These are phyloP conservation scores for Sialis fuliginosa DNA, from an alignment of 2,888 invertebrate species.

Conservation along the genomic window DNA sequence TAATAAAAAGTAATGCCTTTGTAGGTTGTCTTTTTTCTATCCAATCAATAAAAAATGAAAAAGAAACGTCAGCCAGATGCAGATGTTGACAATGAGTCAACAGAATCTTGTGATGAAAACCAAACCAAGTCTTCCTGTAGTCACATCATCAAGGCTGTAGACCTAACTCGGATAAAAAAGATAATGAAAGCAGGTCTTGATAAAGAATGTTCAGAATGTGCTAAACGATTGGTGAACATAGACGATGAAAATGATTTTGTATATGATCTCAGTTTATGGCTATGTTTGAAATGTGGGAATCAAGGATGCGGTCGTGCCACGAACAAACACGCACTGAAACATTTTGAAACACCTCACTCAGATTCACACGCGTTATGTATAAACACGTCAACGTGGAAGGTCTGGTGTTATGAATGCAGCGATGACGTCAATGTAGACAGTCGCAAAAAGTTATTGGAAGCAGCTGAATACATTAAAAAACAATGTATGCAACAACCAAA, in stretches of 20 bases:
- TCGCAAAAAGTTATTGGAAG: slow-evolving; percentile 50
- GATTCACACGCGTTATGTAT: slow-evolving; percentile 58
- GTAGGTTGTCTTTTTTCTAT: no score
- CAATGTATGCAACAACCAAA: slow-evolving; percentile 21
- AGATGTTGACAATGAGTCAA: slow-evolving; percentile 43
- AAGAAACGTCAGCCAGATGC: slow-evolving; percentile 52
- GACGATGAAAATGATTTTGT: slow-evolving; percentile 21
- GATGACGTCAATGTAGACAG: slow-evolving; percentile 41
- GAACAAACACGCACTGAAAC: slow-evolving; percentile 54
- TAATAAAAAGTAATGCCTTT: no score
- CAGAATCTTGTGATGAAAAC: slow-evolving; percentile 52
- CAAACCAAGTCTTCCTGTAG: slow-evolving; percentile 42
- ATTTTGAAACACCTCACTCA: slow-evolving; percentile 56
- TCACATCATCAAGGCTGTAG: slow-evolving; percentile 52
- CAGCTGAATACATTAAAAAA: slow-evolving; percentile 55
- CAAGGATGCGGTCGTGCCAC: slow-evolving; percentile 54
- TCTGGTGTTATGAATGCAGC: slow-evolving; percentile 69
- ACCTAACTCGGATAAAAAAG: slow-evolving; percentile 39
- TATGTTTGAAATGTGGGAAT: slow-evolving; percentile 67
- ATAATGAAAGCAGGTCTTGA: slow-evolving; percentile 33
- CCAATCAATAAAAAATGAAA: slow-evolving; percentile 35
- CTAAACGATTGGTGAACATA: slow-evolving; percentile 27
- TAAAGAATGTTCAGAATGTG: slow-evolving; percentile 38
- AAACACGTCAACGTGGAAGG: slow-evolving; percentile 49
- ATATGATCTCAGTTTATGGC: slow-evolving; percentile 34